These are phyloP conservation scores for Tychaedon coryphoeus DNA, from an alignment of 2,113 vertebrate species.

Conservation along the genomic window DNA sequence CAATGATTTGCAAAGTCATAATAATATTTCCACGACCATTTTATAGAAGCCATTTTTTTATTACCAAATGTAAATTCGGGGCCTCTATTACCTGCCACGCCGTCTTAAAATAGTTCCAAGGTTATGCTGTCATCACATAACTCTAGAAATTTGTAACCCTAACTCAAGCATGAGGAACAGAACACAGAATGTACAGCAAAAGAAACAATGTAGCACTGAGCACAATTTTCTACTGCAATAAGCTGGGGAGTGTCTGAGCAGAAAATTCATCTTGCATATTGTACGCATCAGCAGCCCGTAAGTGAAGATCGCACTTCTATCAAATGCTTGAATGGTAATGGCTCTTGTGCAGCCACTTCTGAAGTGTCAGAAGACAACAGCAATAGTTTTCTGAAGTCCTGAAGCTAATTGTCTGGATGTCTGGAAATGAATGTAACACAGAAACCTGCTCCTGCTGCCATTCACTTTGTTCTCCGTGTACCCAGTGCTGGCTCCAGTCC, in stretches of 20 bases:
- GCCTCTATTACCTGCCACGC: background rate
- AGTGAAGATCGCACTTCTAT: background rate
- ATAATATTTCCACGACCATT: conserved; percentile 18
- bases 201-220: background rate
- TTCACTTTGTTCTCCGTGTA: background rate
- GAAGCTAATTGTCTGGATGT: background rate
- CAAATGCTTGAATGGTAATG: background rate
- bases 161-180: background rate
- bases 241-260: background rate
- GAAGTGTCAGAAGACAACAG: background rate
- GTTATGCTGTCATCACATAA: background rate
- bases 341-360: background rate
- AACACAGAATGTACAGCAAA: background rate
- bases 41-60: conserved; percentile 29
- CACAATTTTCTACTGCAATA: conserved; percentile 38
- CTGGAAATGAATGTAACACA: background rate
- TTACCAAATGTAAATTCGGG: background rate
- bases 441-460: background rate
- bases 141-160: conserved; percentile 27
- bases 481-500: background rate
- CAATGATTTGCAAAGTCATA: conserved; percentile 30
- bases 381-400: background rate
- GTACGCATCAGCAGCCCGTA: background rate
- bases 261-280: conserved; percentile 35
- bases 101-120: conserved; percentile 38